Conservation (phyloP, 2,113 vertebrate genomes). For the Neogobius melanostomus region DNA sequence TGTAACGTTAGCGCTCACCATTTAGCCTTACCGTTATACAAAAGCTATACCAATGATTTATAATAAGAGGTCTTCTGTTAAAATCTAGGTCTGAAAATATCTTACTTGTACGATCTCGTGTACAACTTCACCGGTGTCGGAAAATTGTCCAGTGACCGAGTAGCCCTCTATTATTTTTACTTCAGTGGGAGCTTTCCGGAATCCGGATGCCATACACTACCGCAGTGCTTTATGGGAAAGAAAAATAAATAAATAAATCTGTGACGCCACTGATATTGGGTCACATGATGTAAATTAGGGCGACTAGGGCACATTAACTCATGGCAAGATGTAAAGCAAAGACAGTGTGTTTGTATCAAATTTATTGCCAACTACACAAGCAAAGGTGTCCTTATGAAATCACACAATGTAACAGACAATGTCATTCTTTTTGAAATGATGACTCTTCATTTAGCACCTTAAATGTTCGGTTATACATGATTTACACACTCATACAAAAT, state of each 20-base stretch:
- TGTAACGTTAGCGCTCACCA: background rate
- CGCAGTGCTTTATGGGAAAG: constrained; percentile 31
- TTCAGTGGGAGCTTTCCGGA: background rate
- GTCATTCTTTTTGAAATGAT: constrained; percentile 60
- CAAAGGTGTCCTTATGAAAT: constrained; percentile 70
- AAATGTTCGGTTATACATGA: constrained; percentile 74
- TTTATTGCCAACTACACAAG: constrained; percentile 79
- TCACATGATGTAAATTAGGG: background rate
- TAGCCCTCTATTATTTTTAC: background rate
- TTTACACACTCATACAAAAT: constrained; percentile 75
- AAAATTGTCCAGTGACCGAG: background rate
- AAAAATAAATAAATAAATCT: no score
- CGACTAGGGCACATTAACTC: no score
- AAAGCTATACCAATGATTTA: background rate
- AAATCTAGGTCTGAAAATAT: background rate
- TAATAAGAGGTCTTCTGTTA: background rate
- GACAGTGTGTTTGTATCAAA: constrained; percentile 62
- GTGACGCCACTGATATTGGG: background rate
- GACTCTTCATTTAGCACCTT: constrained; percentile 80
- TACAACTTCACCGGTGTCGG: background rate
- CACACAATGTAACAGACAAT: constrained; percentile 60
- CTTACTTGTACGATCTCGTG: background rate
- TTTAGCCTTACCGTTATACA: background rate
- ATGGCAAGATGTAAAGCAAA: background rate
- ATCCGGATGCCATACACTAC: background rate